These are phyloP conservation scores for Sebastes hubbsi DNA, from an alignment of 2,797 vertebrate species.

Conservation along the genomic window DNA sequence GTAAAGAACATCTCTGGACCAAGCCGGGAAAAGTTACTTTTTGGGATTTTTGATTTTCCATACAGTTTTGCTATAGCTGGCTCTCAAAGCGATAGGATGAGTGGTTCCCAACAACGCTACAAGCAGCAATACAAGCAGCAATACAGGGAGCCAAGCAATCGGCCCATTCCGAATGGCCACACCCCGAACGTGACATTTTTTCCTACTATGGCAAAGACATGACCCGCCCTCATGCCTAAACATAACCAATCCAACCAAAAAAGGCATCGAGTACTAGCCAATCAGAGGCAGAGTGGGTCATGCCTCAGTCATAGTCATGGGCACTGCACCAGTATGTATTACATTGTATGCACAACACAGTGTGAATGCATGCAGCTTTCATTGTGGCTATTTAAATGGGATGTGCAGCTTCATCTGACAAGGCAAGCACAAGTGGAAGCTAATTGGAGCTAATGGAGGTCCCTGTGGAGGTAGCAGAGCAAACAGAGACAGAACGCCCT, in stretches of 20 bases:
- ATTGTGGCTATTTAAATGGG: constrained; percentile 53
- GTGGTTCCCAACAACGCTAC: neutral
- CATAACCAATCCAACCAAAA: neutral
- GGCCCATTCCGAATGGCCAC: too few relatives aligned
- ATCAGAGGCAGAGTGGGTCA: neutral
- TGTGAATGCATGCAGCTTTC: neutral
- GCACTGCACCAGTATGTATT: neutral
- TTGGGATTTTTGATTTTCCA: too few relatives aligned
- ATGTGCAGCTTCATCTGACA: constrained; percentile 64
- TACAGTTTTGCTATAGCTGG: too few relatives aligned
- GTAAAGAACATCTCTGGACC: too few relatives aligned
- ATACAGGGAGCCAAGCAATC: neutral
- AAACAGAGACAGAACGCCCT: constrained; percentile 79
- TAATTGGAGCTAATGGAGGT: constrained; percentile 82
- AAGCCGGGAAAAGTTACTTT: too few relatives aligned
- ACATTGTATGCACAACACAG: neutral
- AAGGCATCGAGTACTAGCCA: neutral
- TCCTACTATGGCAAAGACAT: neutral
- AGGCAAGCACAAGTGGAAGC: constrained; percentile 65
- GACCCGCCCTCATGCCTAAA: neutral
- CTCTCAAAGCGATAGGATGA: neutral
- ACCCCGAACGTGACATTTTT: too few relatives aligned
- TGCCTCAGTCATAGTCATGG: neutral
- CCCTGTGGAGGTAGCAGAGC: constrained; percentile 76
- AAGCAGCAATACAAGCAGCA: neutral